A percentile compares a stretch with the other conserved stretches of the same genome.
Conservation (phyloP, 2,797 vertebrate genomes). For the Gallinago solitaria region DNA sequence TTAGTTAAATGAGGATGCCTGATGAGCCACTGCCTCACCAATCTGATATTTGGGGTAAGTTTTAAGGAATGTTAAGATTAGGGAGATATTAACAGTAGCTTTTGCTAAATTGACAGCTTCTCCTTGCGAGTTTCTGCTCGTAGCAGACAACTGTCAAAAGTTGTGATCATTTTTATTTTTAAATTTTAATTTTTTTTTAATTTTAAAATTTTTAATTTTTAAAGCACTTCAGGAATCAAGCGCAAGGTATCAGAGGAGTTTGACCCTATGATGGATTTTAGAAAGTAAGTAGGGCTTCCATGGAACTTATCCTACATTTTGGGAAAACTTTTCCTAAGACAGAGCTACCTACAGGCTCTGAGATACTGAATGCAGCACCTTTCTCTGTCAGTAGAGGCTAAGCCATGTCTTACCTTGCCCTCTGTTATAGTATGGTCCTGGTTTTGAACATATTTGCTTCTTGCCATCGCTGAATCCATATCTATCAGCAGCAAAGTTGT, state of each 20-base stretch:
- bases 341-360: not conserved
- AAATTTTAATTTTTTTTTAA: too few species aligned
- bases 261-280: not conserved
- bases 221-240: not conserved
- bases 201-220: not conserved
- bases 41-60: not conserved
- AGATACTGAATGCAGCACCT: not conserved
- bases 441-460: not conserved
- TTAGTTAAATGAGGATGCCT: not conserved
- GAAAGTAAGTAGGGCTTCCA: not conserved
- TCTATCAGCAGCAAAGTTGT: not conserved
- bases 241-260: not conserved
- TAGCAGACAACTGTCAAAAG: not conserved
- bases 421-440: not conserved
- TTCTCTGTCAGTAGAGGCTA: not conserved
- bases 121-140: not conserved
- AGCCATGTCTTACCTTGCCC: not conserved
- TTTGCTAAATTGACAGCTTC: not conserved
- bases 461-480: not conserved
- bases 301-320: not conserved
- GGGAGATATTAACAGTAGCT: not conserved
- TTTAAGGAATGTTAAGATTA: not conserved
- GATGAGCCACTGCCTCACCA: fast-evolving
- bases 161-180: not conserved
- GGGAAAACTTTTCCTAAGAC: not conserved